Evolutionary conservation across 2,113 vertebrate genomes (phyloP), one percentile per base, ranked within the genome.

Genomic region (Aix galericulata): DNA sequence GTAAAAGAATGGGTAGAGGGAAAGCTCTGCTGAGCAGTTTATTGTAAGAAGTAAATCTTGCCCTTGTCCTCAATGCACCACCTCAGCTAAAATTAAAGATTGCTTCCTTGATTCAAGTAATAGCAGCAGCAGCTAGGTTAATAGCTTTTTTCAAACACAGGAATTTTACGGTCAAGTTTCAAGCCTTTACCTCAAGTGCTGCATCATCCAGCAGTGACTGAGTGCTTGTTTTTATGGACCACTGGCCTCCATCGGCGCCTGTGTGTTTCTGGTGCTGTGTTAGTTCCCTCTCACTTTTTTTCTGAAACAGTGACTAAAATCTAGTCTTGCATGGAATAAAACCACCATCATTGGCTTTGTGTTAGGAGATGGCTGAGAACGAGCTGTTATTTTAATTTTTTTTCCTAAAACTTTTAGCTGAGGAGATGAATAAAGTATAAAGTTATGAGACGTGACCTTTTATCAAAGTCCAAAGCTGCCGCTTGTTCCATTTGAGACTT

Each of bases 71-170:
- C 1, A 0, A 48, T 29, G 32, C 1, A 26, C 46, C n/a, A 59
- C 50, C 59, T 89, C 46, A 88, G 50, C 55, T 88, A 58, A 94
- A 94, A 87, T 85, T 82, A 82, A 91, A 91, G 86, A 36, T 66
- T 44, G 4, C 48, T 92, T 82, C 27, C 62, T 56, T 93, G 64
- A 81, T 76, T 94, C 68, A 48, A 56, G 40, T 64, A 22, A 56
- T 38, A 48, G 77, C 80, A 76, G 71, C 73, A 66, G 48, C 44
- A 88, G 50, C 36, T 58, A 58, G 48, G 36, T 89, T 89, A 79
- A 91, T 53, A 69, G 40, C 13, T 63, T 26, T 73, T 75, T 78
- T 63, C 42, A 44, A 81, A 55, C 11, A 29, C 20, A 34, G 48
- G 34, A 26, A 55, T 94, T 90, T 79, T 89, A 74, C 15, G 53